Conservation (phyloP, 2,113 vertebrate species). For the Silurus asotus region DNA sequence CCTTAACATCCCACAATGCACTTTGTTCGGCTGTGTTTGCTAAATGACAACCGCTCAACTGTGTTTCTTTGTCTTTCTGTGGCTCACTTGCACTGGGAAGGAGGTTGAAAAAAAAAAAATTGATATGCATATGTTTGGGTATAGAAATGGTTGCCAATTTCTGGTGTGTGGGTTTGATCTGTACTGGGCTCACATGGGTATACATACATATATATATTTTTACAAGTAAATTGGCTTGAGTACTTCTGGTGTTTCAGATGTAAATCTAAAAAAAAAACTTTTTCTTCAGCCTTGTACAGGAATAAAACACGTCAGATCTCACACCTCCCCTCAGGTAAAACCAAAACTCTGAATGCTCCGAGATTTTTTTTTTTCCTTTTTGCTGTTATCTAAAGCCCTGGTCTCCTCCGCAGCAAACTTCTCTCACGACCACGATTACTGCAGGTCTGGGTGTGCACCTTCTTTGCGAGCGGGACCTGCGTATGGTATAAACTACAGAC, state of each 20-base stretch:
- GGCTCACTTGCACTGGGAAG: slow-evolving; percentile 30
- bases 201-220: neutral
- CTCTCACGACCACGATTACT: slow-evolving; percentile 80
- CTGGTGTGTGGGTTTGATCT: slow-evolving; percentile 6
- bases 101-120: neutral
- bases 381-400: slow-evolving; percentile 71
- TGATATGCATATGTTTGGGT: slow-evolving; percentile 1
- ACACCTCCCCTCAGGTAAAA: slow-evolving; percentile 20
- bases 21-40: slow-evolving; percentile 49
- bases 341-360: slow-evolving; percentile 29
- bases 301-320: slow-evolving; percentile 23
- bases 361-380: slow-evolving; percentile 54
- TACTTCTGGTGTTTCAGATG: slow-evolving; percentile 15
- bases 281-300: slow-evolving; percentile 33
- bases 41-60: slow-evolving; percentile 15
- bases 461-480: slow-evolving; percentile 70
- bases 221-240: slow-evolving; percentile 14
- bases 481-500: slow-evolving; percentile 72
- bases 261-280: slow-evolving; percentile 12
- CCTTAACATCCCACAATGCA: slow-evolving; percentile 46
- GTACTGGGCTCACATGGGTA: slow-evolving; percentile 13
- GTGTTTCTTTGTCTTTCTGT: neutral
- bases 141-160: neutral
- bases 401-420: slow-evolving; percentile 76
- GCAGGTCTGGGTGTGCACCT: slow-evolving; percentile 68